A percentile compares a stretch with the other conserved stretches of the same genome.
Conservation (phyloP, 2,113 vertebrate genomes). For the Noturus placidus region DNA sequence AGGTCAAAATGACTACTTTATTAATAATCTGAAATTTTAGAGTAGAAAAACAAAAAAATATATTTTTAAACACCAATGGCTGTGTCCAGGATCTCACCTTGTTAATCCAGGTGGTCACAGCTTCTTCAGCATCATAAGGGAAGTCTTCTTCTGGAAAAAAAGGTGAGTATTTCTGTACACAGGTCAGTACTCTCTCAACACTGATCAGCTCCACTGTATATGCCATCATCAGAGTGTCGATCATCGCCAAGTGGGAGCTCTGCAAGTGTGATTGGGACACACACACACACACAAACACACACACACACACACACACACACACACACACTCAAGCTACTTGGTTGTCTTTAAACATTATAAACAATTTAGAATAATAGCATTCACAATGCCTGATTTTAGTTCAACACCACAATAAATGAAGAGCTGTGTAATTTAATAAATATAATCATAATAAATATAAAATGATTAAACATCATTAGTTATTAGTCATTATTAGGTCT, state of each 20-base stretch:
- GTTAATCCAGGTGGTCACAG: constrained; percentile 93
- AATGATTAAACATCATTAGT: neutral
- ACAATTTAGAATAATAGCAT: neutral
- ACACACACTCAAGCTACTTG: neutral
- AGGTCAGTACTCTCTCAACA: constrained; percentile 87
- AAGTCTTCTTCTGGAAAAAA: constrained; percentile 83
- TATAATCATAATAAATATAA: neutral
- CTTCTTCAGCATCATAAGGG: constrained; percentile 95
- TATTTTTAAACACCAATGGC: neutral
- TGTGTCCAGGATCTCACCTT: constrained; percentile 75
- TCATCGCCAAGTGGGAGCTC: constrained; percentile 94
- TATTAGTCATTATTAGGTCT: neutral
- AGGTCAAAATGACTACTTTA: neutral
- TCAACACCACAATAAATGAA: neutral
- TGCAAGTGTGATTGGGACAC: constrained; percentile 57
- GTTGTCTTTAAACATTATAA: neutral
- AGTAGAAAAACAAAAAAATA: neutral
- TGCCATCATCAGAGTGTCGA: constrained; percentile 97
- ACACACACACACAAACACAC: neutral
- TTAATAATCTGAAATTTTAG: neutral
- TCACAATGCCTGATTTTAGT: neutral
- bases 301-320: neutral
- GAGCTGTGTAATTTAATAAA: neutral
- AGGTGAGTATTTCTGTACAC: constrained; percentile 84
- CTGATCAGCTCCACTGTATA: constrained; percentile 98